Percentiles rank a stretch among this genome's conserved stretches.
These are phyloP conservation scores for Cotesia chilonis DNA, from an alignment of 1,140 invertebrate genomes.

Conservation along the genomic window DNA sequence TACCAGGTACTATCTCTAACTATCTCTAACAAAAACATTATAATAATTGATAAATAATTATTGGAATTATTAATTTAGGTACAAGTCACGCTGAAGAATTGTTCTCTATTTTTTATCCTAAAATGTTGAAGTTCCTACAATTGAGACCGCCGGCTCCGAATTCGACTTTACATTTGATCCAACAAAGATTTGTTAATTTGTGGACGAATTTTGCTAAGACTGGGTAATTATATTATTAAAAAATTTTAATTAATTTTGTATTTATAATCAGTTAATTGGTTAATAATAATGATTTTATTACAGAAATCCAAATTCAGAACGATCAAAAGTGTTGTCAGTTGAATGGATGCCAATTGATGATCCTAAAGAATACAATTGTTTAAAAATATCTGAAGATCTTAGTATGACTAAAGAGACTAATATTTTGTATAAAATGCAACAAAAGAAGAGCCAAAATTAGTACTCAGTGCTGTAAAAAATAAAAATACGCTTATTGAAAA, in stretches of 20 bases:
- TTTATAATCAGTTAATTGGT: too few species aligned
- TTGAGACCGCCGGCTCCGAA: background rate
- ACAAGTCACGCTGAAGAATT: conserved; percentile 51
- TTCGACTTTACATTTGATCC: conserved; percentile 35
- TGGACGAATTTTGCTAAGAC: conserved; percentile 61
- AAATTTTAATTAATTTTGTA: background rate
- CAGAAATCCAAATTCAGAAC: conserved; percentile 4
- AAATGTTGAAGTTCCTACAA: conserved; percentile 4
- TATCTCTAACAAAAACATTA: too few species aligned
- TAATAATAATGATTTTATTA: background rate
- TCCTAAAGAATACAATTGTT: conserved; percentile 24
- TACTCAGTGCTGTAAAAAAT: too few species aligned
- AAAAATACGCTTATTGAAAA: too few species aligned
- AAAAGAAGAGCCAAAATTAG: too few species aligned
- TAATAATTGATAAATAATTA: background rate
- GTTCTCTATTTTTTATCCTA: conserved; percentile 46
- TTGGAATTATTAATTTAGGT: conserved; percentile 41
- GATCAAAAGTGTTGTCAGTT: conserved; percentile 44
- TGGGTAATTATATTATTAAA: conserved; percentile 42
- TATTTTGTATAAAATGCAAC: conserved; percentile 12
- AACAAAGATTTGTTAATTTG: conserved; percentile 50
- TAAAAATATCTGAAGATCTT: conserved; percentile 41
- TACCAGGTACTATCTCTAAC: conserved; percentile 7
- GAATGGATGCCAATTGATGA: conserved; percentile 55
- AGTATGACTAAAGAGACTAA: conserved; percentile 32